Conservation (phyloP, 2,888 invertebrate species). For the Platycnemis pennipes region DNA sequence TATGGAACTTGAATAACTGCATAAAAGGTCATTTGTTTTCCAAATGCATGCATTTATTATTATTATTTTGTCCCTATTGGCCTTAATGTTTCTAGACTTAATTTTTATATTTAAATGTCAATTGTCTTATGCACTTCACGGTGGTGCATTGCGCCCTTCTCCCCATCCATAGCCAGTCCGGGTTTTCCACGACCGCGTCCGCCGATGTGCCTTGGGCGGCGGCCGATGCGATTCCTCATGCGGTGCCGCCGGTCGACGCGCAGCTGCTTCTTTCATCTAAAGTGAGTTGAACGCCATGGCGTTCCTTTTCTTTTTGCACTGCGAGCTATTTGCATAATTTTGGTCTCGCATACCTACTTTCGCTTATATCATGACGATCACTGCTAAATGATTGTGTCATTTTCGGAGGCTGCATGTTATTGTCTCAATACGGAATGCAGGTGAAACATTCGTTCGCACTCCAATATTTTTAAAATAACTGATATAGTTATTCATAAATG, state of each 20-base stretch:
- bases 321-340: neutral
- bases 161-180: neutral
- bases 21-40: too few relatives aligned
- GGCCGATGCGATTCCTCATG: neutral
- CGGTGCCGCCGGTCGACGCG: neutral
- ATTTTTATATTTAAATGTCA: neutral
- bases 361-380: too few relatives aligned
- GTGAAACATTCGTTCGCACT: too few relatives aligned
- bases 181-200: neutral
- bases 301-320: neutral
- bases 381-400: too few relatives aligned
- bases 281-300: slow-evolving; percentile 9
- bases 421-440: too few relatives aligned
- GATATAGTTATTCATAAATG: too few relatives aligned
- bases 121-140: neutral
- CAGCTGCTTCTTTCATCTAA: neutral
- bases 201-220: neutral
- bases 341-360: neutral
- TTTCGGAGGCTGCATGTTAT: too few relatives aligned
- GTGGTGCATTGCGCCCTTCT: neutral
- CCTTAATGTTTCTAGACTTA: too few relatives aligned
- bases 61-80: too few relatives aligned
- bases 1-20: too few relatives aligned
- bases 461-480: too few relatives aligned
- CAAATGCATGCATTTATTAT: too few relatives aligned